These are phyloP conservation scores for Poeciliopsis occidentalis DNA, from an alignment of 2,113 vertebrate species.

Conservation along the genomic window DNA sequence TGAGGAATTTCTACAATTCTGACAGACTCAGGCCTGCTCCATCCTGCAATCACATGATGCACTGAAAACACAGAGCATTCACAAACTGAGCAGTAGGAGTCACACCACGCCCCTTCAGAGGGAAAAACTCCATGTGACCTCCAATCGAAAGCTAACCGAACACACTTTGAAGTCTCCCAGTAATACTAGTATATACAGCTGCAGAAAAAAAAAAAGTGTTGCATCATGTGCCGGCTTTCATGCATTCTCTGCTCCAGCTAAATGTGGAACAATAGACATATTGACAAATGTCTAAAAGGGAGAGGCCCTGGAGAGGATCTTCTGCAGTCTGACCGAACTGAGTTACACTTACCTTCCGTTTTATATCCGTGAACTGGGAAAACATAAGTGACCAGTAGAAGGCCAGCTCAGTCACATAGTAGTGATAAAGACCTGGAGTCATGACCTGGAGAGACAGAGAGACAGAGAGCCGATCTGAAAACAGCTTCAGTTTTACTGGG, in stretches of 20 bases:
- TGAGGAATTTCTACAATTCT: conserved; percentile 59
- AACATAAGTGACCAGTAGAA: conserved; percentile 99
- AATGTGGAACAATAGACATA: conserved; percentile 45
- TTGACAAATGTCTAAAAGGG: conserved; percentile 21
- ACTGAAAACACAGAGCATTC: conserved; percentile 52
- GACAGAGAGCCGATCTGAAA: not conserved
- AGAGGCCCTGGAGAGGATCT: conserved; percentile 3
- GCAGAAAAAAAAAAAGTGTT: conserved; percentile 5
- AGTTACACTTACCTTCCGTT: conserved; percentile 90
- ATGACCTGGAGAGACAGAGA: conserved; percentile 80
- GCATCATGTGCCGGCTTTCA: not conserved
- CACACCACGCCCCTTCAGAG: not conserved
- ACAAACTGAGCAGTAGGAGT: conserved; percentile 24
- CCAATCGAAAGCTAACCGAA: conserved; percentile 2
- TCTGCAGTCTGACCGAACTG: not conserved
- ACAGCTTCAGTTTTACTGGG: not conserved
- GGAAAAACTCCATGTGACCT: conserved; percentile 37
- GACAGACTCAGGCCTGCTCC: conserved; percentile 50
- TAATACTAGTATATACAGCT: not conserved
- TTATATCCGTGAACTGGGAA: conserved; percentile 98
- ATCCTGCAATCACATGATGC: conserved; percentile 68
- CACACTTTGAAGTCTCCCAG: not conserved
- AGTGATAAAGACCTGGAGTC: conserved; percentile 87
- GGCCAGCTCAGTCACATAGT: conserved; percentile 91
- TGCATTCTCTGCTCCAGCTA: not conserved